Evolutionary conservation across 2,888 invertebrate species (phyloP).

Genomic region (Brachypalpus laphriformis): DNA sequence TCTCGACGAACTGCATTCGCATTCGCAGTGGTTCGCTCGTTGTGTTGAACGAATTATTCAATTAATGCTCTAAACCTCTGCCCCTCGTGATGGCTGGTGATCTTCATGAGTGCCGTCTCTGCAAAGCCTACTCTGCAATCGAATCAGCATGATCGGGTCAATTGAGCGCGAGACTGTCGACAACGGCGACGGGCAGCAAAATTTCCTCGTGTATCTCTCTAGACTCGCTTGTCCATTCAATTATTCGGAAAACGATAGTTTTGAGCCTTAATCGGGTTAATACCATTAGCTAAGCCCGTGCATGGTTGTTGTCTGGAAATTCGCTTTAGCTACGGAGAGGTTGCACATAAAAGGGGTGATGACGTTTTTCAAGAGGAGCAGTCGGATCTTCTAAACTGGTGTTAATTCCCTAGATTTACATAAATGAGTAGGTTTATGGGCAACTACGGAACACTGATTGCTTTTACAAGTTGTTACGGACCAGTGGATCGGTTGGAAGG

Average conservation of each 20-base stretch:
- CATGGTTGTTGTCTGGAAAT: slow-evolving; percentile 27
- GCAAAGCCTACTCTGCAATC: neutral
- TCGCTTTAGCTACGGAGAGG: neutral
- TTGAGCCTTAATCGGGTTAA: slow-evolving; percentile 58
- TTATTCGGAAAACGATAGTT: slow-evolving; percentile 44
- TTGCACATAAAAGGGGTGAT: slow-evolving; percentile 3
- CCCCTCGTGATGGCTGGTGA: neutral
- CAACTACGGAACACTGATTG: neutral
- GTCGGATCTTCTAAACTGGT: slow-evolving; percentile 4
- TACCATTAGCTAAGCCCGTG: slow-evolving; percentile 27
- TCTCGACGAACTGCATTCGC: slow-evolving; percentile 7
- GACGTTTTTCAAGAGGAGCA: neutral
- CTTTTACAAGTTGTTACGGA: neutral
- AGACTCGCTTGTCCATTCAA: slow-evolving; percentile 45
- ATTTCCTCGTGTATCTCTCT: neutral
- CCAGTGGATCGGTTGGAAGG: neutral
- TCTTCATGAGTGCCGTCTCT: neutral
- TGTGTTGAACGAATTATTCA: slow-evolving; percentile 55
- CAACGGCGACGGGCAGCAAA: neutral
- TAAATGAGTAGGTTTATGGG: slow-evolving; percentile 34
- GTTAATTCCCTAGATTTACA: slow-evolving; percentile 36
- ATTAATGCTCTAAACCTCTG: slow-evolving; percentile 19
- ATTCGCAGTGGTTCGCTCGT: slow-evolving; percentile 8
- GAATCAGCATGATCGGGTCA: slow-evolving; percentile 42
- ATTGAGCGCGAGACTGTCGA: slow-evolving; percentile 33